Conservation (phyloP, 1,140 invertebrate genomes). For the Ylistrum balloti region DNA sequence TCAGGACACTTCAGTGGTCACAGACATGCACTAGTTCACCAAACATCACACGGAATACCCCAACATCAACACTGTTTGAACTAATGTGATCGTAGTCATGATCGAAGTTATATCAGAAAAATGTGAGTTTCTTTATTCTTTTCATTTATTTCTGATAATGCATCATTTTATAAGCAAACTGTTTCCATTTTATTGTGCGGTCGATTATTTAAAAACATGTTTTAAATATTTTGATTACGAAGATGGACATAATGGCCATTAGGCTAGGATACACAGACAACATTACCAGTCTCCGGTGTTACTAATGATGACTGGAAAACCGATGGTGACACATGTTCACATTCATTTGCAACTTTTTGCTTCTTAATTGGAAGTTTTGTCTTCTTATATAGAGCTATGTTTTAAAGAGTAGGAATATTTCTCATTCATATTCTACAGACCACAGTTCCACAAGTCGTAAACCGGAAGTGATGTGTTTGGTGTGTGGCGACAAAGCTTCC, state of each 20-base stretch:
- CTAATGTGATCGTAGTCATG: neutral
- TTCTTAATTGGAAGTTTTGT: no score
- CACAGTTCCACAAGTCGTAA: constrained; percentile 60
- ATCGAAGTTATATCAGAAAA: neutral
- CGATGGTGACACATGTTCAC: no score
- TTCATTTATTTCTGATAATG: no score
- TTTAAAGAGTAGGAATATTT: no score
- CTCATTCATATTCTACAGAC: constrained; percentile 44
- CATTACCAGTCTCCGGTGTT: no score
- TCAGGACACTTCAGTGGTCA: neutral
- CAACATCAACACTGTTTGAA: neutral
- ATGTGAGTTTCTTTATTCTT: neutral
- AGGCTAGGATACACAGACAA: no score
- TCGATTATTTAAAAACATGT: no score
- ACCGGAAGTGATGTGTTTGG: constrained; percentile 86
- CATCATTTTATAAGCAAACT: neutral
- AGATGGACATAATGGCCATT: no score
- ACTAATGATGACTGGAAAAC: no score
- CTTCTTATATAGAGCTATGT: no score
- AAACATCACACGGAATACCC: neutral
- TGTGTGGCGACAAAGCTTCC: constrained; percentile 82
- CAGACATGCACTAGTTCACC: neutral
- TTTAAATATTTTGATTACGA: no score
- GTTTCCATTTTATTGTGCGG: neutral
- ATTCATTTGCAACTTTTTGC: no score